Percentiles rank a stretch among this genome's conserved stretches.
phyloP scores from a whole-genome alignment of 2,888 invertebrate species.

The Brenthis hecate region DNA sequence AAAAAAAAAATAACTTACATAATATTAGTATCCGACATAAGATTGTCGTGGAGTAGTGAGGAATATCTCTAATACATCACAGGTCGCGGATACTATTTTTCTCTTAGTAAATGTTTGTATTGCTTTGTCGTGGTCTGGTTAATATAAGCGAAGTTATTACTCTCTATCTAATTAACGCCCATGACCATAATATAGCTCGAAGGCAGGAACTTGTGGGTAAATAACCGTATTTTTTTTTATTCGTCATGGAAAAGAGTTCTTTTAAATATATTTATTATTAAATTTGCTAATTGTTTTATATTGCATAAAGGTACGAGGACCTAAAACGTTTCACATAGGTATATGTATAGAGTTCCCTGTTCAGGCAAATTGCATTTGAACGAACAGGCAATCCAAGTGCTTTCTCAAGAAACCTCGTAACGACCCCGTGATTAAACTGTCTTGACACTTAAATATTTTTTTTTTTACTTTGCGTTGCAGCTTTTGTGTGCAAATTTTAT shows the following conservation, averaged over 20 bases:
- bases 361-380: conserved; percentile 65
- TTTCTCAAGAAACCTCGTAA: conserved; percentile 68
- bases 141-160: too few species aligned
- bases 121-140: too few species aligned
- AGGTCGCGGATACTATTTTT: too few species aligned
- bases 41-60: too few species aligned
- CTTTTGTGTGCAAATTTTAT: conserved; percentile 72
- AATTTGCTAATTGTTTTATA: conserved; percentile 17
- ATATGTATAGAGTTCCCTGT: conserved; percentile 36
- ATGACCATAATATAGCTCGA: too few species aligned
- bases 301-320: conserved; percentile 12
- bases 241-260: background rate
- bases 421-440: conserved; percentile 70
- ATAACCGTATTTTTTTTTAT: too few species aligned
- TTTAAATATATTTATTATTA: background rate
- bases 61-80: too few species aligned
- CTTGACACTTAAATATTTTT: conserved; percentile 75
- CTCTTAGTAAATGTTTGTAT: too few species aligned
- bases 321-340: conserved; percentile 37
- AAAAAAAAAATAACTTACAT: too few species aligned
- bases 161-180: too few species aligned
- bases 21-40: too few species aligned
- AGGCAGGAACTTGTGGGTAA: too few species aligned
- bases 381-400: conserved; percentile 57
- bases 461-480: conserved; percentile 57